Percentiles rank a stretch among this genome's conserved stretches.
Evolutionary conservation across 2,888 invertebrate genomes (phyloP).

Genomic region (Andrena hattorfiana): DNA sequence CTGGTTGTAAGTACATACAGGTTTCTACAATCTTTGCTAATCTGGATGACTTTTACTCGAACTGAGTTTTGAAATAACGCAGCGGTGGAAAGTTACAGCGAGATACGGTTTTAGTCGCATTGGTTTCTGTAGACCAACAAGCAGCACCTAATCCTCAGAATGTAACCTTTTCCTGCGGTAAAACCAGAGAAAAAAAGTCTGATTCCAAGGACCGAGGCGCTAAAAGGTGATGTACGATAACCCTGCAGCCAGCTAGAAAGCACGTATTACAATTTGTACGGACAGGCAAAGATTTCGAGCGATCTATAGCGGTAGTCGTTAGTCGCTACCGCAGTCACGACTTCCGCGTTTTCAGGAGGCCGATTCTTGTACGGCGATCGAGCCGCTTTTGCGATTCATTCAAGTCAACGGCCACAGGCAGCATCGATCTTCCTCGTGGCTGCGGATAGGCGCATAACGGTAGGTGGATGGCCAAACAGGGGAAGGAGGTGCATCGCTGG

Average conservation of each 20-base stretch:
- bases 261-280: conserved; percentile 41
- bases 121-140: too few species aligned
- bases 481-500: conserved; percentile 19
- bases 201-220: background rate
- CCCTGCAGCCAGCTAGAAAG: background rate
- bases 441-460: conserved; percentile 60
- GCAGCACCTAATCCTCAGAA: too few species aligned
- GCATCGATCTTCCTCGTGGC: conserved; percentile 64
- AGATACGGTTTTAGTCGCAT: too few species aligned
- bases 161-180: background rate
- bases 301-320: conserved; percentile 49
- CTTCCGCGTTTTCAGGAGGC: conserved; percentile 60
- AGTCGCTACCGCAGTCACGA: conserved; percentile 56
- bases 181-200: background rate
- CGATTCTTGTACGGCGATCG: conserved; percentile 49
- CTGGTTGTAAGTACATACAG: too few species aligned
- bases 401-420: conserved; percentile 54
- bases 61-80: too few species aligned
- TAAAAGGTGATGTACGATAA: background rate
- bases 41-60: too few species aligned
- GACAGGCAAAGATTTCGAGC: conserved; percentile 39
- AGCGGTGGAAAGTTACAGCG: too few species aligned
- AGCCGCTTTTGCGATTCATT: conserved; percentile 58
- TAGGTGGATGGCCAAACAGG: conserved; percentile 21
- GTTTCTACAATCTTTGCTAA: too few species aligned